Percentiles rank a stretch among this genome's conserved stretches.
phyloP scores from a whole-genome alignment of 1,140 invertebrate genomes.

The Zaprionus vittiger region DNA sequence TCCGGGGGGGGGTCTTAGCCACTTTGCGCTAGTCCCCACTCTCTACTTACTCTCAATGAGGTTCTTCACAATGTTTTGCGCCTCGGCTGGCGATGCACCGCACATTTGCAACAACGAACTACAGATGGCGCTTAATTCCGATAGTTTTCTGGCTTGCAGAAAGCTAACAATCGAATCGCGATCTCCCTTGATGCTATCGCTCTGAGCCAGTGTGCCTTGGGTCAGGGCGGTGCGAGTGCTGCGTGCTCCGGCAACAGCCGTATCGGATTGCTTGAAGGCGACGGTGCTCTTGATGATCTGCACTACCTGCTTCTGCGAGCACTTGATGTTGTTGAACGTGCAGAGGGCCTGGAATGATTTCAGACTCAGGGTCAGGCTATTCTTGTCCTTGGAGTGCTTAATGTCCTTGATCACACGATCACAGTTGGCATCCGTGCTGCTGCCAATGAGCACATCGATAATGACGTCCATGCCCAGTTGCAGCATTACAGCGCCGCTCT shows the following conservation, averaged over 20 bases:
- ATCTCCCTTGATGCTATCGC: constrained; percentile 35
- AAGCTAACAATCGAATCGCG: constrained; percentile 55
- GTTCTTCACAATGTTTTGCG: constrained; percentile 59
- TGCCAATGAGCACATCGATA: constrained; percentile 63
- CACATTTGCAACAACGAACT: constrained; percentile 54
- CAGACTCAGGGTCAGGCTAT: constrained; percentile 52
- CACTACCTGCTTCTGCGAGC: constrained; percentile 54
- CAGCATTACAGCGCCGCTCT: constrained; percentile 37
- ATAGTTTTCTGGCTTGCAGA: constrained; percentile 45
- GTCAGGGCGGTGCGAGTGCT: constrained; percentile 42
- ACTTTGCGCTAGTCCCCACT: neutral
- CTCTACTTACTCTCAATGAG: constrained; percentile 61
- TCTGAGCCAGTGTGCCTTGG: neutral
- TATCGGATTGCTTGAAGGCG: constrained; percentile 8
- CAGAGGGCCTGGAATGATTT: constrained; percentile 62
- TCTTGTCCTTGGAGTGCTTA: constrained; percentile 54
- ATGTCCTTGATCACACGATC: constrained; percentile 58
- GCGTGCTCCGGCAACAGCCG: constrained; percentile 26
- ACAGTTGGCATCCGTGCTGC: constrained; percentile 44
- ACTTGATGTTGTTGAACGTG: constrained; percentile 63
- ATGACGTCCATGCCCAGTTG: constrained; percentile 68
- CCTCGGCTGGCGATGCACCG: constrained; percentile 48
- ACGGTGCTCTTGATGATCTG: constrained; percentile 62
- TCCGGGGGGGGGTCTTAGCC: too few species aligned
- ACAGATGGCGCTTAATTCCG: constrained; percentile 50